Conservation (phyloP, 37 sponge, comb jelly and placozoan genomes). For the Hexactinellida sp. region DNA sequence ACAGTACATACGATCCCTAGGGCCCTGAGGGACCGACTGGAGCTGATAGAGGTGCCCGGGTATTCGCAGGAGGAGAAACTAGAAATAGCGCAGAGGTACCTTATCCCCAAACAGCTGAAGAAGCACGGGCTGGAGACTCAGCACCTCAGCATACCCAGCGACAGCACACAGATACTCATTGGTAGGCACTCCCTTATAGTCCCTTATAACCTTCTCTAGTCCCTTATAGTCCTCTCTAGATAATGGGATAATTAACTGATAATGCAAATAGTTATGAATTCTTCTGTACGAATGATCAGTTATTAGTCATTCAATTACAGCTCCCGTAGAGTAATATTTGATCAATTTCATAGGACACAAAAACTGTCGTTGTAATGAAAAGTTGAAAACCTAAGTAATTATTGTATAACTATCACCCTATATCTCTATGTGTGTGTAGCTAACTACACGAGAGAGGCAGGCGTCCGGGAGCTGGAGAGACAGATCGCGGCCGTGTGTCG, state of each 20-base stretch:
- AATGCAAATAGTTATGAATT: too few relatives aligned
- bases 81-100: constrained; percentile 56
- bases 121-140: constrained; percentile 16
- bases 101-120: constrained; percentile 64
- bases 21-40: constrained; percentile 71
- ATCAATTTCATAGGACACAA: too few relatives aligned
- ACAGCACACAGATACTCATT: constrained; percentile 8
- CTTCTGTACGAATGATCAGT: too few relatives aligned
- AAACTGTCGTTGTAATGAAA: too few relatives aligned
- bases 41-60: constrained; percentile 68
- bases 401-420: neutral
- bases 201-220: neutral
- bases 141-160: neutral
- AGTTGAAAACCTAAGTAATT: too few relatives aligned
- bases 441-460: constrained; percentile 74
- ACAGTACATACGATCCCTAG: constrained; percentile 50
- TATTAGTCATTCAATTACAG: too few relatives aligned
- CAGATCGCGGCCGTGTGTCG: constrained; percentile 59
- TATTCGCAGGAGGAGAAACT: constrained; percentile 78
- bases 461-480: constrained; percentile 69
- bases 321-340: too few relatives aligned
- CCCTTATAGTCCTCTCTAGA: too few relatives aligned
- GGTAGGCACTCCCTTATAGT: neutral
- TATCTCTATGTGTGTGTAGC: constrained; percentile 14
- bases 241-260: too few relatives aligned